Evolutionary conservation across 2,888 invertebrate genomes (phyloP).

Genomic region (Dione juno): DNA sequence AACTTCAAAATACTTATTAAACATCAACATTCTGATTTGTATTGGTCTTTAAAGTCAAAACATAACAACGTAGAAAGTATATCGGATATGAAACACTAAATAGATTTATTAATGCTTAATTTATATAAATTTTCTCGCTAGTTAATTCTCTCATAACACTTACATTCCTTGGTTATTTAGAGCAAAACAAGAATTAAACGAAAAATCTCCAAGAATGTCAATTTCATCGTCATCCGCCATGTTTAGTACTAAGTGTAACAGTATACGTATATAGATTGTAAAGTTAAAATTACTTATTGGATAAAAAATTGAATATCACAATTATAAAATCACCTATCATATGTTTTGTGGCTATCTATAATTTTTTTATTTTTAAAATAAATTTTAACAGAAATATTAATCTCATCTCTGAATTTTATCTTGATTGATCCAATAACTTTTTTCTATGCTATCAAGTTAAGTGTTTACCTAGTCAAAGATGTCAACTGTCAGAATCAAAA

Average conservation of each 20-base stretch:
- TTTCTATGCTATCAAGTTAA: no score
- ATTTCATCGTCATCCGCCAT: constrained; percentile 90
- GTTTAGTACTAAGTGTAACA: constrained; percentile 33
- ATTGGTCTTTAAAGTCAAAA: constrained; percentile 3
- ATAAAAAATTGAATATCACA: no score
- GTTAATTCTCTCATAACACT: constrained; percentile 51
- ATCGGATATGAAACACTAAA: background rate
- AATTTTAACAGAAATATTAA: no score
- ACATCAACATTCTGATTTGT: constrained; percentile 9
- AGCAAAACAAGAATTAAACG: constrained; percentile 85
- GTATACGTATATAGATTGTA: no score
- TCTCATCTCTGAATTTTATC: no score
- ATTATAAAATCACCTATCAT: no score
- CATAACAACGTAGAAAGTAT: background rate
- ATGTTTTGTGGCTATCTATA: no score
- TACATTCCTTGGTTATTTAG: constrained; percentile 85
- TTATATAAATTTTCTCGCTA: background rate
- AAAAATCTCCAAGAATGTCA: constrained; percentile 88
- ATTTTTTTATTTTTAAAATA: no score
- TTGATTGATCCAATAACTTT: no score
- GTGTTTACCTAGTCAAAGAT: background rate
- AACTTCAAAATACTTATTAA: background rate
- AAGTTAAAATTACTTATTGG: no score
- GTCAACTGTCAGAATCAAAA: constrained; percentile 4
- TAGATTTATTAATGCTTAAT: background rate